Evolutionary conservation across 2,113 vertebrate species (phyloP).

Genomic region (Pandion haliaetus): DNA sequence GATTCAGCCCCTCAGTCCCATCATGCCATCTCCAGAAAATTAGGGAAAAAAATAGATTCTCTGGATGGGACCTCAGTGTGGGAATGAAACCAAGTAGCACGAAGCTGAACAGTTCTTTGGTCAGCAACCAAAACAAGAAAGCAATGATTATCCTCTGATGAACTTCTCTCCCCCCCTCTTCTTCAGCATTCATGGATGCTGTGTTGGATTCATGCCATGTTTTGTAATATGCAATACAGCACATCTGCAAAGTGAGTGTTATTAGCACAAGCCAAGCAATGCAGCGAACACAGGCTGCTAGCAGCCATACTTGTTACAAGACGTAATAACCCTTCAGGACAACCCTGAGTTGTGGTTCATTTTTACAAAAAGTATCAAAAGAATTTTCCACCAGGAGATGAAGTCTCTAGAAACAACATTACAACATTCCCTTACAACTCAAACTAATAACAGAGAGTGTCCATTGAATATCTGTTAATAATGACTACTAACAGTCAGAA

Average conservation of each 20-base stretch:
- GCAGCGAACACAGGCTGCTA: fast-evolving
- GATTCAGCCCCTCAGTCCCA: background rate
- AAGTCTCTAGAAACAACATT: background rate
- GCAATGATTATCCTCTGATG: background rate
- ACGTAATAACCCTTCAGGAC: background rate
- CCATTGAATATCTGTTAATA: background rate
- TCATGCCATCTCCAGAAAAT: background rate
- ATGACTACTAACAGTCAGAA: background rate
- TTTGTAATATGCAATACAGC: background rate
- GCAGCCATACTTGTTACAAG: background rate
- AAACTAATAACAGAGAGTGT: background rate
- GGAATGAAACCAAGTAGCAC: background rate
- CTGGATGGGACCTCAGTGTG: background rate
- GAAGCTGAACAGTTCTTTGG: background rate
- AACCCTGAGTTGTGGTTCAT: background rate
- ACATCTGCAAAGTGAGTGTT: fast-evolving
- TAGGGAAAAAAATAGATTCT: background rate
- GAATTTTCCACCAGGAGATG: background rate
- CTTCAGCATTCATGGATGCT: background rate
- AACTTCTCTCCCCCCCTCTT: background rate
- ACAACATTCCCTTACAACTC: background rate
- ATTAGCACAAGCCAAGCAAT: background rate
- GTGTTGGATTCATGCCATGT: background rate
- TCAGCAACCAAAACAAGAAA: background rate
- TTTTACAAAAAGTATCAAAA: background rate